Base-by-base conservation (phyloP, 1,140 invertebrate genomes). In the Zaprionus tsacasi region DNA sequence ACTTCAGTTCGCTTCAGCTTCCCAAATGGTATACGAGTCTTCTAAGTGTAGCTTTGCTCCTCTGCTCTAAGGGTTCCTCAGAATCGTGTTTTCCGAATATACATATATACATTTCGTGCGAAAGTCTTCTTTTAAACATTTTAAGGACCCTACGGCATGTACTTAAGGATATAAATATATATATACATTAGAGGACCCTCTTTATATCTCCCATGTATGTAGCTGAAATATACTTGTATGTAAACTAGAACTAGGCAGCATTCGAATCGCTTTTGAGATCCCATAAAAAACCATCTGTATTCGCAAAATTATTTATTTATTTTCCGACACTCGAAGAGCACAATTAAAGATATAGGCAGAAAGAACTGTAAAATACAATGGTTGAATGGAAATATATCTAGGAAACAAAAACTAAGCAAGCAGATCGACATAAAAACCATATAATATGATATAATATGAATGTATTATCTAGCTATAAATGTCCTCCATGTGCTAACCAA, bases 401-500 rank as follows among this genome's bases (percentile, higher is more conserved):
- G 27, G 38, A 69, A 30, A 59, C 48, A 40, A 54, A 12, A 45
- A 15, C 40, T 15, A 15, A 45, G 40, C 40, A 45, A 45, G 40
- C 40, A 45, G 40, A 15, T 15, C 79, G 76, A 66, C 59, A 74
- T 65, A 72, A 52, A 38, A 25, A 21, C 6, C 2, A 45, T 45
- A 45, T 45, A 15, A 45, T 50, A 50, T 35, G 36, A 52, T 33
- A 58, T 35, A 71, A 59, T 72, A 68, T 80, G 59, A 80, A 75
- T 87, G 83, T 89, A 89, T 89, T 88, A 89, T 72, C 71, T 91
- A 90, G 83, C 72, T 71, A 85, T 87, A 85, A 86, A 89, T 82
- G 83, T 89, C 87, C 91, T 92, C 91, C 91, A 92, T 92, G 91
- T 92, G 91, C 91, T 91, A 92, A 92, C 56, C 78, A 74, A 78